Evolutionary conservation across 53 echinoderm and acorn worm species (phyloP), one percentile per base, ranked within the genome.

Genomic region (Actinopyga echinites): DNA sequence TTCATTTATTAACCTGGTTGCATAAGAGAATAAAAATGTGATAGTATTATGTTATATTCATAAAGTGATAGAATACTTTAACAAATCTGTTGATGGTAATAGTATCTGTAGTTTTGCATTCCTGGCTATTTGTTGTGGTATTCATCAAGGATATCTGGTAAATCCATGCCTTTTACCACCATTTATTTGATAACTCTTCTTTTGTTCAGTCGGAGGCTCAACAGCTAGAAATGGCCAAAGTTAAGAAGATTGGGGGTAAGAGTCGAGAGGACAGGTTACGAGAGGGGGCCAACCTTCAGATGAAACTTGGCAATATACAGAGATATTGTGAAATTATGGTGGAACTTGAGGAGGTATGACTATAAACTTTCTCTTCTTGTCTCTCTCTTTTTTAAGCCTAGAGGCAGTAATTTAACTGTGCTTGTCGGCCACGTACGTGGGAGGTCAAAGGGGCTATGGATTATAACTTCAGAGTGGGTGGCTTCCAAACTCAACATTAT

Each of bases 271-370:
- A 99, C 40, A 88, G 89, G 56, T 79, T 99, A 40, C 82, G 89
- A 60, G 99, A 99, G 54, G 99, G 92, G 12, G 99, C 95, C 11
- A 74, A 60, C 49, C 80, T 95, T 25, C 99, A 99, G 67, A 91
- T 99, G 32, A 84, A 92, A 65, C 91, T 99, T 10, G 99, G 99
- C 56, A 90, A 99, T 24, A 52, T 91, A 17, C 86, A 92, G 79
- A 90, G 92, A 59, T 99, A 94, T 74, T 99, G 94, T 92, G 99
- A 99, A 56, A 84, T 99, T 42, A 99, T 99, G 99, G 92, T 99
- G 40, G 91, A 94, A 64, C 42, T 99, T 35, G 91, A 89, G 68
- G 99, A 99, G 94, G 99, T 95, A 56, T 86, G 87, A 30, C 0
- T 32, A 34, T 35, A 21, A 66, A 36, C 13, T 49, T 49, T 1